Conservation (phyloP, 2,888 invertebrate genomes). For the Drepanosiphum platanoidis region DNA sequence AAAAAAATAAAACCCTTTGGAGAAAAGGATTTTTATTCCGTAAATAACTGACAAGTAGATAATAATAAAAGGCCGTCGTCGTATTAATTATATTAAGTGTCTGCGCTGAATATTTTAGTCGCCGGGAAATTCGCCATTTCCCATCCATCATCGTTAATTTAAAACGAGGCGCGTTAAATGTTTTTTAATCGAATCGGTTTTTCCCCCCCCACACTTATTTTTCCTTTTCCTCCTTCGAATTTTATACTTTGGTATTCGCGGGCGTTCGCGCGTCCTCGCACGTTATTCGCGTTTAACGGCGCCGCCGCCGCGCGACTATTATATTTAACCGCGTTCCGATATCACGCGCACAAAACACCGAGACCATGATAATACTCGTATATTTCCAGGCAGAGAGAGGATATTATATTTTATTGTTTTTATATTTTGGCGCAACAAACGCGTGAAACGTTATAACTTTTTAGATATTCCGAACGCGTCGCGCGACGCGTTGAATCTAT, state of each 20-base stretch:
- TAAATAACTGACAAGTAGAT: slow-evolving; percentile 22
- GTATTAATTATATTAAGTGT: slow-evolving; percentile 35
- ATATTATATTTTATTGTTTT: too few species aligned
- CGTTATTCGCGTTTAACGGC: too few species aligned
- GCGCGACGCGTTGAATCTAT: too few species aligned
- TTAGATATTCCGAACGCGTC: too few species aligned
- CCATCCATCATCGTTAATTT: slow-evolving; percentile 17
- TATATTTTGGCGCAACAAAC: too few species aligned
- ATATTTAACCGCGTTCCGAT: too few species aligned
- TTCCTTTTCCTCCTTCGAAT: background rate
- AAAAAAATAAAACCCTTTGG: background rate
- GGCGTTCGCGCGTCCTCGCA: too few species aligned
- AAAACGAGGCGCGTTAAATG: slow-evolving; percentile 2
- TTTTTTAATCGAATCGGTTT: background rate
- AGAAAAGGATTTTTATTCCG: background rate
- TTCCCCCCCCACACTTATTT: background rate
- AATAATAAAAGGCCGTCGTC: slow-evolving; percentile 11
- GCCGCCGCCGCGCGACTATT: too few species aligned
- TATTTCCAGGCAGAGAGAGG: too few species aligned
- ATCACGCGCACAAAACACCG: too few species aligned
- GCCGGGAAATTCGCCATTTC: background rate
- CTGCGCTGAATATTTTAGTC: slow-evolving; percentile 12
- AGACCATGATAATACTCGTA: too few species aligned
- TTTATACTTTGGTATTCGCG: background rate
- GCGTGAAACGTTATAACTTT: too few species aligned